Evolutionary conservation across 2,113 vertebrate genomes (phyloP), one percentile per base, ranked within the genome.

Genomic region (Eulemur macaco): DNA sequence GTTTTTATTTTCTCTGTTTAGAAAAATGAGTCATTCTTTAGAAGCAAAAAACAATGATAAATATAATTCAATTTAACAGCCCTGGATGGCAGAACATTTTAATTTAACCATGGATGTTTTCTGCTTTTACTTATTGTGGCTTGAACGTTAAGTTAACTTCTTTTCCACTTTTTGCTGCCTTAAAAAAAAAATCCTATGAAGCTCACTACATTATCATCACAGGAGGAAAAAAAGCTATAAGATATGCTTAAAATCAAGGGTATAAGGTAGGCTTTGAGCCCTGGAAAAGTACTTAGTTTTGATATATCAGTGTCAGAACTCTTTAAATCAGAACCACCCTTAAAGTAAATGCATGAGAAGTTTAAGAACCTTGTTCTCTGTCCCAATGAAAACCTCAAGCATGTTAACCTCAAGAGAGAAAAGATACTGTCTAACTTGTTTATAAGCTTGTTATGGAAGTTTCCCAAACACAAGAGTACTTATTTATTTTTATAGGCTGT

Each of bases 21-120:
- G 98, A 97, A 97, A 94, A 96, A 92, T 97, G 97, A 98, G 95
- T 98, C 98, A 98, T 86, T 96, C 94, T 96, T 95, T 78, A 95
- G 42, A 89, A 92, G 42, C 86, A 77, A 85, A 98, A 85, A 87
- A 92, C n/a, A 97, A 97, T 86, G 94, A 97, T 96, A 98, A 98
- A 88, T 58, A 31, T 74, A 98, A 98, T 96, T 98, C 96, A 96
- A 93, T 96, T 97, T 96, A 95, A 73, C 84, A 73, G 83, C n/a
- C 83, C 93, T 94, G 81, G 23, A 87, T 97, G 93, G 95, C 98
- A 98, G 97, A 95, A 92, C 85, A 97, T 97, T 98, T 94, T 97
- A 69, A 97, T 94, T 98, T 97, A 96, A 96, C 69, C 97, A 94
- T 0, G 0, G 97, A 94, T 97, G 93, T 68, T 97, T 98, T 97